phyloP scores from a whole-genome alignment of 2,888 invertebrate genomes.

The Deroplatys truncata region DNA sequence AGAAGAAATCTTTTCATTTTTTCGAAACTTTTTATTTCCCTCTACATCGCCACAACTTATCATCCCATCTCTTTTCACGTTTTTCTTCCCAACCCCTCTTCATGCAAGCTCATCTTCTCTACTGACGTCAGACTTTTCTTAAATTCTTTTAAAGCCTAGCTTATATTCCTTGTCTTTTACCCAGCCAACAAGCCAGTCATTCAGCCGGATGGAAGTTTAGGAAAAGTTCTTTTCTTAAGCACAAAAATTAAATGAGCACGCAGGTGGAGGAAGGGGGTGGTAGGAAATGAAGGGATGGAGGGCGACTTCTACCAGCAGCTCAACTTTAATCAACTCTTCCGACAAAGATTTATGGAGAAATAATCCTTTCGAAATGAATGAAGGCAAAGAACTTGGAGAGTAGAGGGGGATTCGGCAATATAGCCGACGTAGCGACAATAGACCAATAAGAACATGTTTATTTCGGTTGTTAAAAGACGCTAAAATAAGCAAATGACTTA shows the following conservation, averaged over 20 bases:
- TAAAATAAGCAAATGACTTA: no score
- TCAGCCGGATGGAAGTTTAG: conserved; percentile 2
- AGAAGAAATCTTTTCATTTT: background rate
- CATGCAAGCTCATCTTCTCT: background rate
- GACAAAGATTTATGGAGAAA: conserved; percentile 23
- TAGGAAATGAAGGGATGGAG: background rate
- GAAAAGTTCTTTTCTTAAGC: conserved; percentile 11
- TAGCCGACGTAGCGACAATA: background rate
- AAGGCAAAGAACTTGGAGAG: background rate
- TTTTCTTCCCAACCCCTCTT: background rate
- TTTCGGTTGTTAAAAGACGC: background rate
- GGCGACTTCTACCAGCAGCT: background rate
- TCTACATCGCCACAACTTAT: background rate
- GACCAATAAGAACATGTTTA: background rate
- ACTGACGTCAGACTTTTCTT: conserved; percentile 8
- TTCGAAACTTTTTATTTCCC: background rate
- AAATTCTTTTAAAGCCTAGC: conserved; percentile 5
- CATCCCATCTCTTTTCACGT: background rate
- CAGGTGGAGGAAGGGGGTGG: background rate
- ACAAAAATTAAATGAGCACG: conserved; percentile 21
- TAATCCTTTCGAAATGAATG: conserved; percentile 25
- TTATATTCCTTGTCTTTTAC: background rate
- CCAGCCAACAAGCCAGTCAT: background rate
- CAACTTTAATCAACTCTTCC: conserved; percentile 9
- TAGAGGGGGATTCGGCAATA: background rate